Evolutionary conservation across 30 jellyfish, hydroid and myxozoan species (phyloP), one percentile per base, ranked within the genome.

Genomic region (Mastigias papua): DNA sequence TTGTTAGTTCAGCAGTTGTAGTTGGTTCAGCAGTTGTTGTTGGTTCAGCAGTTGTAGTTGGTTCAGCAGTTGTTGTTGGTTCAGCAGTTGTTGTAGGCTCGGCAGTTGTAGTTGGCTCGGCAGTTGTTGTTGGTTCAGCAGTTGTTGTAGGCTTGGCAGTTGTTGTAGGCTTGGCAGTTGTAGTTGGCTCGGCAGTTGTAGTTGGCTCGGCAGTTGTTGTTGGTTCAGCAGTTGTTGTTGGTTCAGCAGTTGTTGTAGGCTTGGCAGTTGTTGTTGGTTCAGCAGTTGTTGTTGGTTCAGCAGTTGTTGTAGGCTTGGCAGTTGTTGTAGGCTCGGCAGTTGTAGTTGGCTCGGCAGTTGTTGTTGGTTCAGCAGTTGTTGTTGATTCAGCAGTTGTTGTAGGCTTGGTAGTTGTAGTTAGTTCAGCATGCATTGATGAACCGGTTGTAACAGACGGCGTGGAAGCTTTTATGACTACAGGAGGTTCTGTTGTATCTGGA

Each of bases 101-200:
- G 13, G 61, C 27, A 27, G 85, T 30, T 23, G 78, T 72, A 6
- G 75, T 77, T 26, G 71, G 67, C 20, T 27, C 81, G n/a, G 35
- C 48, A 19, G 93, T 81, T 32, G 97, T 61, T 0, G 91, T 60
- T 22, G 64, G 25, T 32, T 34, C 80, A 26, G 89, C 65, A 31
- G 80, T 60, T 30, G 76, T 33, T 2, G 76, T 20, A 9, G 34
- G 58, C 11, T 11, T 65, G 3, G 22, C 48, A 16, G 80, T 33
- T 13, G 81, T 69, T 11, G 81, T 32, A 19, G 30, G 50, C 31
- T 29, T 32, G 27, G 27, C 76, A 1, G 84, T 42, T 5, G 75
- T 48, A 11, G 85, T 26, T 4, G 50, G 32, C 31, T 26, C 32
- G 25, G 30, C 83, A 71, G 69, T 71, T 4, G 86, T 30, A 49